Percentiles rank a stretch among this genome's conserved stretches.
These are phyloP conservation scores for Daktulosphaira vitifoliae DNA, from an alignment of 1,140 invertebrate species.

Conservation along the genomic window DNA sequence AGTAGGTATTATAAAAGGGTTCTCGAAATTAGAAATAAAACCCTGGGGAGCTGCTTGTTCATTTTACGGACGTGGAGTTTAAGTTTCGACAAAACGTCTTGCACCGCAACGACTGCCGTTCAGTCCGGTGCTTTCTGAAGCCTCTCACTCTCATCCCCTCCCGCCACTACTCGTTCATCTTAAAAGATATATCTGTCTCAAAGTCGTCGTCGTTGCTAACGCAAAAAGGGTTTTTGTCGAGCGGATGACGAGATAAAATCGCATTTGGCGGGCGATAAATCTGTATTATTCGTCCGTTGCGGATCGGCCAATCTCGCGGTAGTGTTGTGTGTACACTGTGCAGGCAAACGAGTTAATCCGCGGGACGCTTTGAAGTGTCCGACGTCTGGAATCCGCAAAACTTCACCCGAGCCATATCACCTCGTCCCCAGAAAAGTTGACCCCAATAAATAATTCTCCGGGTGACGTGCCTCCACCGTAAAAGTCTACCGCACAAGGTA, in stretches of 20 bases:
- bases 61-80: too few relatives aligned
- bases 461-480: background rate
- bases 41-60: too few relatives aligned
- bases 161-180: background rate
- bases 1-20: too few relatives aligned
- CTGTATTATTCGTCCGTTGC: constrained; percentile 30
- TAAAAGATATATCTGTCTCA: too few relatives aligned
- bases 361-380: constrained; percentile 20
- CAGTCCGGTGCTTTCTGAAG: too few relatives aligned
- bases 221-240: too few relatives aligned
- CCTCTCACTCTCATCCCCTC: background rate
- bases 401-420: background rate
- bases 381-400: constrained; percentile 29
- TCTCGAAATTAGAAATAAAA: too few relatives aligned
- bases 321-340: too few relatives aligned
- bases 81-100: too few relatives aligned
- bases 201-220: too few relatives aligned
- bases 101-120: too few relatives aligned
- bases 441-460: constrained; percentile 23
- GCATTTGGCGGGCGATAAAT: constrained; percentile 30
- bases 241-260: constrained; percentile 28
- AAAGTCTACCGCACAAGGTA: background rate
- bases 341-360: constrained; percentile 24
- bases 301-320: too few relatives aligned
- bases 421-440: constrained; percentile 14